Base-by-base conservation (phyloP, 2,113 vertebrate genomes). In the Oenanthe melanoleuca region DNA sequence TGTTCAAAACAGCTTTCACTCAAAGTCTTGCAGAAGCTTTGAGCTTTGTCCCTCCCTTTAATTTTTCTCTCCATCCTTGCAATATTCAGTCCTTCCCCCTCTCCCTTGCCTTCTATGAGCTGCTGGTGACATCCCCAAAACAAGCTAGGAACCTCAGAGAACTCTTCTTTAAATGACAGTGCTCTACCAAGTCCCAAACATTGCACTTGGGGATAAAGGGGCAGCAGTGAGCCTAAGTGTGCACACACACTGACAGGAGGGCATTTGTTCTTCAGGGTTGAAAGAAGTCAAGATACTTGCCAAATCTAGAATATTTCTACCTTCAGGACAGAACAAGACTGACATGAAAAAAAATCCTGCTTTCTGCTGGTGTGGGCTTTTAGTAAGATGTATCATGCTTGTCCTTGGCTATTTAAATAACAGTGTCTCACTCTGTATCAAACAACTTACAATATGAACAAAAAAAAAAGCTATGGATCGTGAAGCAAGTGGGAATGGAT, bases 401-500 rank as follows among this genome's bases (percentile, higher is more conserved):
- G 29, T 96, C 93, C 79, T 92, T 90, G 94, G 85, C 86, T 96
- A 96, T 94, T 98, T 97, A 97, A 98, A 93, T 95, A 97, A 97
- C 96, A 85, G 75, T 94, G 83, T 96, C 95, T 97, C 85, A 78
- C 65, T 97, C 77, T 89, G 79, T 93, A 96, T 94, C 97, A 97
- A 96, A 80, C 94, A 97, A 91, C 89, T 96, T 97, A 95, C 69
- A 97, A 95, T 66, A 97, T 86, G 92, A 97, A 96, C 96, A 94
- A 88, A 97, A 97, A 98, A 95, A 96, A 95, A 93, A 95, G 90
- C 94, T 96, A 97, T 96, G 95, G 96, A 94, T 97, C 86, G 17
- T 98, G 96, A 98, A 98, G 97, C 93, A 97, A 97, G 96, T 90
- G 95, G 96, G 97, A 98, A 98, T 97, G 97, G 97, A 97, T 98